A percentile compares a stretch with the other conserved stretches of the same genome.
Evolutionary conservation across 2,888 invertebrate genomes (phyloP).

Genomic region (Stenotaenia linearis): DNA sequence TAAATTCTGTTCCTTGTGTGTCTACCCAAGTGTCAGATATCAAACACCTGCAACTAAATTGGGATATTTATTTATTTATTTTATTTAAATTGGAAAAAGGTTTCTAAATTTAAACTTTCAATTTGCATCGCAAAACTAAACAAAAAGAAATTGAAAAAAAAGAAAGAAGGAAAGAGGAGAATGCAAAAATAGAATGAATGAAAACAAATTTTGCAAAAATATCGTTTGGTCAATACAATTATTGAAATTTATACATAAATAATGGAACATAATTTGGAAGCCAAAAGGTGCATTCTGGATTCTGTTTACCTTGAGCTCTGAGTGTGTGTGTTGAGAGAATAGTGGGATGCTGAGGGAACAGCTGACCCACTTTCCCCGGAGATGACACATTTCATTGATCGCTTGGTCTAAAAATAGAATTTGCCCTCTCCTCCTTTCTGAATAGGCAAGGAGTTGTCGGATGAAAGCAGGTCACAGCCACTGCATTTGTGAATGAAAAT

Average conservation of each 20-base stretch:
- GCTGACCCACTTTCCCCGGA: conserved; percentile 26
- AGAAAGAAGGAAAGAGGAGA: neutral
- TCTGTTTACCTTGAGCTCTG: neutral
- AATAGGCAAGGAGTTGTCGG: conserved; percentile 16
- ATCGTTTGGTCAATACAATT: neutral
- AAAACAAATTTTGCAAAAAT: neutral
- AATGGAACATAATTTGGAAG: neutral
- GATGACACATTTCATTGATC: conserved; percentile 26
- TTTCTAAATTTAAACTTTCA: neutral
- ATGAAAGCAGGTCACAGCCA: conserved; percentile 16
- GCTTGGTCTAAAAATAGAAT: neutral
- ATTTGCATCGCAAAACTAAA: too few relatives aligned
- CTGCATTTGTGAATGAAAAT: conserved; percentile 24
- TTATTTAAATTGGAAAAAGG: neutral
- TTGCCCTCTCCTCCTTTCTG: neutral
- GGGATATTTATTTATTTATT: neutral
- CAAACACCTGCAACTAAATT: neutral
- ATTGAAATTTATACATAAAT: neutral
- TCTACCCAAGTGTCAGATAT: neutral
- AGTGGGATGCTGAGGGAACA: conserved; percentile 14
- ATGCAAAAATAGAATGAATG: neutral
- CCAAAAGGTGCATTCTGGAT: neutral
- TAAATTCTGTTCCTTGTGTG: neutral
- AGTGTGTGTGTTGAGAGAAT: conserved; percentile 5
- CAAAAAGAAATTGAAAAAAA: too few relatives aligned